phyloP scores from a whole-genome alignment of 1,140 invertebrate species.

The Leptinotarsa undecemlineata region DNA sequence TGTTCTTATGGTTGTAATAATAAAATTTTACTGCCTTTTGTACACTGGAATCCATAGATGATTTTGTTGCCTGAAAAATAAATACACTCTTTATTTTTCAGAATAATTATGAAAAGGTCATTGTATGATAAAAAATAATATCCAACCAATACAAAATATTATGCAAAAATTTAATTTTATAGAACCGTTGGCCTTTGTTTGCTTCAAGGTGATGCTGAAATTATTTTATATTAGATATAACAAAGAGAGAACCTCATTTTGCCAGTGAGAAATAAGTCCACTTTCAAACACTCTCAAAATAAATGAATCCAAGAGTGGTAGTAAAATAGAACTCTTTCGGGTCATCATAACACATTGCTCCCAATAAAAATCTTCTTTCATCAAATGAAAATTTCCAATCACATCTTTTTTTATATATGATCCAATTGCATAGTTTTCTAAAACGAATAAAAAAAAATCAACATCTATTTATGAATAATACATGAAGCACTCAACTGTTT shows the following conservation, averaged over 20 bases:
- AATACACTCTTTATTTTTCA: too few relatives aligned
- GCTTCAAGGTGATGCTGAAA: background rate
- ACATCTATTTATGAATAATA: background rate
- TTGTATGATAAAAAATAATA: too few relatives aligned
- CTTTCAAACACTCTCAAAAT: slow-evolving; percentile 47
- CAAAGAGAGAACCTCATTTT: slow-evolving; percentile 41
- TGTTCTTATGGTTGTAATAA: slow-evolving; percentile 13
- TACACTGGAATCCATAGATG: slow-evolving; percentile 38
- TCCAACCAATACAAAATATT: background rate
- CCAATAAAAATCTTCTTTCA: slow-evolving; percentile 63
- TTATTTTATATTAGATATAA: background rate
- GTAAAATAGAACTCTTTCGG: slow-evolving; percentile 60
- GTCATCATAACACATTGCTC: slow-evolving; percentile 62
- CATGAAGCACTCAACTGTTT: slow-evolving; percentile 30
- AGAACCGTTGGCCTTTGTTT: too few relatives aligned
- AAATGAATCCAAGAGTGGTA: slow-evolving; percentile 40
- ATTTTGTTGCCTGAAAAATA: slow-evolving; percentile 34
- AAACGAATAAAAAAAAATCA: slow-evolving; percentile 11
- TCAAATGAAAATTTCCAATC: slow-evolving; percentile 57
- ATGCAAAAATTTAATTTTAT: background rate
- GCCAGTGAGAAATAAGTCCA: slow-evolving; percentile 50
- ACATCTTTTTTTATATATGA: slow-evolving; percentile 61
- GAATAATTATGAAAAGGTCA: too few relatives aligned
- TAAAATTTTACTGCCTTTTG: slow-evolving; percentile 41
- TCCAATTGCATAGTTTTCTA: slow-evolving; percentile 59